Evolutionary conservation across 2,888 invertebrate species (phyloP), one percentile per base, ranked within the genome.

Genomic region (Catocala sponsa): DNA sequence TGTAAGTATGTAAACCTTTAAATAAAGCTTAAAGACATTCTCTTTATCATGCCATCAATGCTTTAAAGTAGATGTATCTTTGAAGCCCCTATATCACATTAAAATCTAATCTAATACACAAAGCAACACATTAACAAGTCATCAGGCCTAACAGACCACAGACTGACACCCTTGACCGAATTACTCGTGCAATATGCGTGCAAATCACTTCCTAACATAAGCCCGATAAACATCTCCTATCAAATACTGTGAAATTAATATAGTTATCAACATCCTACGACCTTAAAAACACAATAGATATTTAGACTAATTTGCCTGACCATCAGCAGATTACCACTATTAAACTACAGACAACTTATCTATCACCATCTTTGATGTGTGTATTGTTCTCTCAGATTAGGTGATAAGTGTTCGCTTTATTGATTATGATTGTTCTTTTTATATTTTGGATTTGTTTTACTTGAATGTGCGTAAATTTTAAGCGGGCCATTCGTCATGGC

Each of bases 121-220:
- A 13, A 12, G 12, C 44, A 13, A 5, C 15, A 15, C 46, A 15
- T 46, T 46, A 25, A 1, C 46, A 12, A 44, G 57, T 57, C 35
- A 0, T 15, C 13, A 68, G 33, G 55, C 64, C 55, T 62, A 59
- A 63, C 58, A 47, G 67, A 62, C 47, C 35, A 38, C 35, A 6
- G 9, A 9, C 35, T 6, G 6, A 60, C 59, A 74, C 46, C 82
- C 83, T 80, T 81, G 83, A 70, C 82, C 76, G 64, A 67, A 56
- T 25, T 25, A 25, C 25, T 25, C 25, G 25, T 25, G 25, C 25
- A 38, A 38, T 38, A 9, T 60, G 65, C 70, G 68, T 74, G 64
- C 76, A 70, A 70, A 75, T 74, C 71, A 79, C 81, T 78, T 70
- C 71, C 77, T 56, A 55, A 74, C 72, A 75, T 77, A 70, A 60